Percentiles rank a stretch among this genome's conserved stretches.
Evolutionary conservation across 1,140 invertebrate genomes (phyloP).

Genomic region (Dendrolimus punctatus): DNA sequence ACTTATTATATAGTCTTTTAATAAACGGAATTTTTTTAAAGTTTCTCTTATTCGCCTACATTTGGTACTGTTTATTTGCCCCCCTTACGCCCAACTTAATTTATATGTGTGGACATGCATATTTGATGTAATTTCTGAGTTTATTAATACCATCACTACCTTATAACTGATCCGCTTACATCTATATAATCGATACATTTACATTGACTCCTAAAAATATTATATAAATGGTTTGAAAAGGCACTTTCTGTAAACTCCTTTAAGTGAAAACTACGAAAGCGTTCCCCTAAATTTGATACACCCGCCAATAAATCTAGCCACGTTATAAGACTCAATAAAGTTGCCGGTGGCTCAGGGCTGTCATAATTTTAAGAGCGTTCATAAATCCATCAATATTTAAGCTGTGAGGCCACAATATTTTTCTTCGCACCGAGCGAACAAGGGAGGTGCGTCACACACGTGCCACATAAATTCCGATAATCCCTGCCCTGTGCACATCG

Average conservation of each 20-base stretch:
- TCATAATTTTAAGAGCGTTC: conserved; percentile 68
- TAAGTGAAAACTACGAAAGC: conserved; percentile 44
- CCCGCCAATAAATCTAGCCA: conserved; percentile 53
- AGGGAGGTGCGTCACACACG: conserved; percentile 60
- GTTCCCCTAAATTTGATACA: conserved; percentile 45
- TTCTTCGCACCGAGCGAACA: conserved; percentile 46
- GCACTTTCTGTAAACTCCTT: conserved; percentile 8
- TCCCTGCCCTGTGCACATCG: conserved; percentile 50
- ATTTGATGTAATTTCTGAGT: too few relatives aligned
- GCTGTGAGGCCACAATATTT: conserved; percentile 63
- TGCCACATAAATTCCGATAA: conserved; percentile 67
- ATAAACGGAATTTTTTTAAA: too few relatives aligned
- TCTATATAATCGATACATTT: not conserved
- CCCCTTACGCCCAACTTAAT: too few relatives aligned
- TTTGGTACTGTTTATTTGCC: too few relatives aligned
- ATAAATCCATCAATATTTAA: conserved; percentile 70
- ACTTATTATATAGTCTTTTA: too few relatives aligned
- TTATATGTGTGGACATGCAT: too few relatives aligned
- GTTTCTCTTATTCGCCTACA: too few relatives aligned
- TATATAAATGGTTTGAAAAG: not conserved
- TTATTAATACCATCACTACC: too few relatives aligned
- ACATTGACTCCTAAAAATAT: not conserved
- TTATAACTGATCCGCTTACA: not conserved
- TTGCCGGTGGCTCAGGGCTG: conserved; percentile 52
- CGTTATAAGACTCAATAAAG: conserved; percentile 68